Conservation (phyloP, 2,797 vertebrate genomes). For the Nannoperca obscura region DNA sequence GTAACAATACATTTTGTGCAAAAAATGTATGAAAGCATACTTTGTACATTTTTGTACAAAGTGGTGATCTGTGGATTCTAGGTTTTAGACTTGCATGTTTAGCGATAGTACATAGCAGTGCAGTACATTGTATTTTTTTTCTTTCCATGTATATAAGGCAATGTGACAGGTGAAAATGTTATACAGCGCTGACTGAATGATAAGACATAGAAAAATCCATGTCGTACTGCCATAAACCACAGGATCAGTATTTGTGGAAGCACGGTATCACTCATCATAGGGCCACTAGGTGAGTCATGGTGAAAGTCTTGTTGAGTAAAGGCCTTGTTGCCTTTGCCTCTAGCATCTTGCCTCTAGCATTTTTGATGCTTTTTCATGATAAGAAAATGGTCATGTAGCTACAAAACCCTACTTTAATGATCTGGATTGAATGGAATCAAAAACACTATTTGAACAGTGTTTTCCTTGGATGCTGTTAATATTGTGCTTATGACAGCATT, state of each 20-base stretch:
- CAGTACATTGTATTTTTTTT: constrained; percentile 26
- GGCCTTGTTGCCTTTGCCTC: constrained; percentile 42
- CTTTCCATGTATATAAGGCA: constrained; percentile 21
- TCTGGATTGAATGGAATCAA: constrained; percentile 39
- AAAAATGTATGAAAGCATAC: too few species aligned
- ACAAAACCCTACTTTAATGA: constrained; percentile 16
- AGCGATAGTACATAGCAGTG: constrained; percentile 14
- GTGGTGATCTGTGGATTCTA: constrained; percentile 29
- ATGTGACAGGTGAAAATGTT: constrained; percentile 37
- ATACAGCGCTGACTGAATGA: constrained; percentile 25
- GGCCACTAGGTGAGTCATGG: constrained; percentile 39
- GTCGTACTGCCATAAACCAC: constrained; percentile 33
- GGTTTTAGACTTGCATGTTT: constrained; percentile 13
- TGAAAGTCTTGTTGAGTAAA: constrained; percentile 40
- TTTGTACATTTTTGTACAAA: background rate
- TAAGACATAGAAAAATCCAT: constrained; percentile 19
- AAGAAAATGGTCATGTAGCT: constrained; percentile 49
- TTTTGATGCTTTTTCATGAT: constrained; percentile 22
- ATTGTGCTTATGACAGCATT: constrained; percentile 45
- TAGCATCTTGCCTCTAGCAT: too few species aligned
- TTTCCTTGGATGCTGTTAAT: constrained; percentile 48
- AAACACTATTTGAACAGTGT: constrained; percentile 38
- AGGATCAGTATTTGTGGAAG: constrained; percentile 39
- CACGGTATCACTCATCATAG: constrained; percentile 17
- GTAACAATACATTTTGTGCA: background rate